Evolutionary conservation across 2,888 invertebrate genomes (phyloP).

Genomic region (Acrocyrtus sp.): DNA sequence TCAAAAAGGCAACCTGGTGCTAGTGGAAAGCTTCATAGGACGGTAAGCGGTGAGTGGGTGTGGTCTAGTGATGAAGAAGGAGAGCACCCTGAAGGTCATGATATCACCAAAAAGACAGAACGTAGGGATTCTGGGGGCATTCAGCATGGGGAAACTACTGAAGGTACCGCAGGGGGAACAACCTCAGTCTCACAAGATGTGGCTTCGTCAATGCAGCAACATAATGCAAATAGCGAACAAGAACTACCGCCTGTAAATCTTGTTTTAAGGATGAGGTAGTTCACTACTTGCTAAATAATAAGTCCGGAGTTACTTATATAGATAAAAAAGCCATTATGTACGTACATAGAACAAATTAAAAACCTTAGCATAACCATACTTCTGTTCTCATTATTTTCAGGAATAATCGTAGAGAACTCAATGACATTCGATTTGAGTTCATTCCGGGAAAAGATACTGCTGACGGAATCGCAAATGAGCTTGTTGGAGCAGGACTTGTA

Average conservation of each 20-base stretch:
- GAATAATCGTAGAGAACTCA: slow-evolving; percentile 89
- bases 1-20: slow-evolving; percentile 84
- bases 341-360: not conserved
- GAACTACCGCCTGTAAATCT: slow-evolving; percentile 74
- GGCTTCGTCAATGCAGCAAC: slow-evolving; percentile 45
- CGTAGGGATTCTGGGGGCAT: slow-evolving; percentile 47
- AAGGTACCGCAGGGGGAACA: slow-evolving; percentile 7
- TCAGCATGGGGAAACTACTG: slow-evolving; percentile 12
- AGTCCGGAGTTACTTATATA: not conserved
- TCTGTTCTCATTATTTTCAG: slow-evolving; percentile 33
- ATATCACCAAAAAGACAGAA: slow-evolving; percentile 44
- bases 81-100: slow-evolving; percentile 64
- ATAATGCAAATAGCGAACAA: slow-evolving; percentile 50
- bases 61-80: slow-evolving; percentile 97
- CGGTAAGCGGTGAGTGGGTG: slow-evolving; percentile 97
- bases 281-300: too few species aligned
- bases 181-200: slow-evolving; percentile 16
- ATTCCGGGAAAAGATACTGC: slow-evolving; percentile 88
- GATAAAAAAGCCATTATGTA: not conserved
- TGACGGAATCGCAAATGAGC: slow-evolving; percentile 92
- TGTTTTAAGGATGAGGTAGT: slow-evolving; percentile 84
- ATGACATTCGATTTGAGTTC: slow-evolving; percentile 98
- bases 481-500: slow-evolving; percentile 94
- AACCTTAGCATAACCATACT: not conserved
- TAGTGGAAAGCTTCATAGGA: slow-evolving; percentile 86